phyloP scores from a whole-genome alignment of 1,140 invertebrate species.

The Heliconius nattereri region DNA sequence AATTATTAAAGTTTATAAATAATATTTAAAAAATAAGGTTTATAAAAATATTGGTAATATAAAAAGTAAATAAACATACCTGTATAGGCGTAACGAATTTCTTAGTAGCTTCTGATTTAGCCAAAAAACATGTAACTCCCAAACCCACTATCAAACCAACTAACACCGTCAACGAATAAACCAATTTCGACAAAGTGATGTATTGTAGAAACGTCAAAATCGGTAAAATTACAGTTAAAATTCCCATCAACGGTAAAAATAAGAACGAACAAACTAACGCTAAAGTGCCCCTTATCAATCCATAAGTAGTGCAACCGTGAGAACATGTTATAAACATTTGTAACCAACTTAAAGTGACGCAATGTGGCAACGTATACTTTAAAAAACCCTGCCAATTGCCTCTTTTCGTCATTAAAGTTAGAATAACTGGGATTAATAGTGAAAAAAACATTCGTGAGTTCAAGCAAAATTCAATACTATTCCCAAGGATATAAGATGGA shows the following conservation, averaged over 20 bases:
- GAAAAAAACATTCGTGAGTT: slow-evolving; percentile 90
- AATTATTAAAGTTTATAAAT: too few species aligned
- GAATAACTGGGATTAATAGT: slow-evolving; percentile 87
- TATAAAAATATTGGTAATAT: too few species aligned
- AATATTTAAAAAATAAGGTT: too few species aligned
- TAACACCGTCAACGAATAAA: slow-evolving; percentile 83
- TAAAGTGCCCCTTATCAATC: slow-evolving; percentile 87
- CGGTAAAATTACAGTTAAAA: slow-evolving; percentile 87
- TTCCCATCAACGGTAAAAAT: slow-evolving; percentile 88
- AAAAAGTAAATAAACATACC: slow-evolving; percentile 64
- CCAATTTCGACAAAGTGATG: slow-evolving; percentile 84
- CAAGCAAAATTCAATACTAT: slow-evolving; percentile 92
- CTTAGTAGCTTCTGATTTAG: slow-evolving; percentile 82
- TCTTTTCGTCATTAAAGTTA: slow-evolving; percentile 87
- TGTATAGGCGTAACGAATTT: slow-evolving; percentile 85
- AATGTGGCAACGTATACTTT: slow-evolving; percentile 89
- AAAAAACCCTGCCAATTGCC: slow-evolving; percentile 90
- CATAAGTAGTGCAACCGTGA: slow-evolving; percentile 90
- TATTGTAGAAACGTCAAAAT: slow-evolving; percentile 87
- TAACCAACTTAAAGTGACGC: slow-evolving; percentile 92
- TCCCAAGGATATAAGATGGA: slow-evolving; percentile 89
- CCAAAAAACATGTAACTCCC: slow-evolving; percentile 84
- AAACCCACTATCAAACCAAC: slow-evolving; percentile 81
- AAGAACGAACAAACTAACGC: slow-evolving; percentile 89
- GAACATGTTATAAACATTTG: slow-evolving; percentile 90